Base-by-base conservation (phyloP, 2,113 vertebrate species). In the Grallaria varia region DNA sequence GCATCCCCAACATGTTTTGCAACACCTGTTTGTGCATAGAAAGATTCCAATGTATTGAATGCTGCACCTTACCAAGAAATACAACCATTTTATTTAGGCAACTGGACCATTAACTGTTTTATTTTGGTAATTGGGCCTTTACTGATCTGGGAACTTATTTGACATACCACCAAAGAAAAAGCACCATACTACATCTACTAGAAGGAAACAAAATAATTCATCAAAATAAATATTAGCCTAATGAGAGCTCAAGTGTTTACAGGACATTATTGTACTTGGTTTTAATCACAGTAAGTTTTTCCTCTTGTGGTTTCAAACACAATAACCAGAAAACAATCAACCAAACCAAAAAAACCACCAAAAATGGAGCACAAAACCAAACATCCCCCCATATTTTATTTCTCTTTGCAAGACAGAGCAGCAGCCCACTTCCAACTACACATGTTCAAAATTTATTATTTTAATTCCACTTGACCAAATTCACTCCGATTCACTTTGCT, bases 1-100 rank as follows among this genome's bases (percentile, higher is more conserved):
- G 99, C 99, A 91, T 99, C 99, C 45, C 99, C 99, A 84, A 99
- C 99, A 96, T 99, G 99, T 97, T 99, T 99, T 35, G 99, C 99
- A 96, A 99, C 99, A 98, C 99, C 99, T 99, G 94, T 95, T 90
- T 14, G 59, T 22, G 30, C 68, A 96, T 8, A 97, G 95, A 91
- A 69, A 74, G 5, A 76, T 72, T 79, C 64, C 64, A 59, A 4
- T n/a, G n/a, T 27, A 49, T 17, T 83, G 76, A 83, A 92, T 88
- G 47, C 12, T 18, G 12, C 31, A 44, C 58, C 45, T 75, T 75
- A 82, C 45, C 35, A 84, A 20, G 60, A 90, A 95, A 94, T 27
- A 84, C 17, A 59, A 63, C 28, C 45, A 14, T 30, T 74, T 53
- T 30, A 63, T 55, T 63, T 53, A 67, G 24, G 53, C 74, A 39